Base-by-base conservation (phyloP, 2,888 invertebrate genomes). In the Cacoxenus indagator region DNA sequence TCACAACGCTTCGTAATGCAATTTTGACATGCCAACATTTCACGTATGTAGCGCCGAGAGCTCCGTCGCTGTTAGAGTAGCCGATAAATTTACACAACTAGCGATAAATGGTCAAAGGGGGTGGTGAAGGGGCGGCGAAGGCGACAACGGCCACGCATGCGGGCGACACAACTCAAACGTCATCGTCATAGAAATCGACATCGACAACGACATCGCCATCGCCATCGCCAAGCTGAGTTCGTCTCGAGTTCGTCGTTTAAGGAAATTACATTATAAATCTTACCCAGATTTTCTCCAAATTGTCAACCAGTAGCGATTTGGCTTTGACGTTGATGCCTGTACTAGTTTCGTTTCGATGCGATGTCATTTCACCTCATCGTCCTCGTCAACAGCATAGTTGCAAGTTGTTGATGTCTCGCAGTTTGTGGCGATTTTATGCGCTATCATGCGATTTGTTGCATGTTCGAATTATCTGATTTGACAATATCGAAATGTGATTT, bases 381-480 rank as follows among this genome's bases (percentile, higher is more conserved):
- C 45, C 45, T 51, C 22, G 17, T 51, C 22, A 22, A 43, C 14
- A 14, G 11, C 43, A 48, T 22, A 48, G 14, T 45, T 22, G 24
- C 14, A 31, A 26, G 14, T 55, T 9, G 24, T 51, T 51, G 51
- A 5, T 22, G 9, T 22, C 27, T 26, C 45, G 19, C 29, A 6
- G 2, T 43, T 27, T 37, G 37, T 17, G 31, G 22, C 19, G 27
- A 26, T 14, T 27, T 55, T 55, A 17, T 26, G 5, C 48, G 48
- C 48, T 79, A 78, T 78, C 78, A 71, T 66, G 75, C 78, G 78
- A 78, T 79, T 79, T 79, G 79, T 76, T 73, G 71, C 79, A 77
- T 79, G 81, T 78, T 77, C 73, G 70, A 81, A 76, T 81, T 81
- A 80, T 81, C 79, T 77, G 77, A 81, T 79, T 76, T 71, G 69